Evolutionary conservation across 35 echinoderm and acorn worm genomes (phyloP).

Genomic region (Lytechinus variegatus): DNA sequence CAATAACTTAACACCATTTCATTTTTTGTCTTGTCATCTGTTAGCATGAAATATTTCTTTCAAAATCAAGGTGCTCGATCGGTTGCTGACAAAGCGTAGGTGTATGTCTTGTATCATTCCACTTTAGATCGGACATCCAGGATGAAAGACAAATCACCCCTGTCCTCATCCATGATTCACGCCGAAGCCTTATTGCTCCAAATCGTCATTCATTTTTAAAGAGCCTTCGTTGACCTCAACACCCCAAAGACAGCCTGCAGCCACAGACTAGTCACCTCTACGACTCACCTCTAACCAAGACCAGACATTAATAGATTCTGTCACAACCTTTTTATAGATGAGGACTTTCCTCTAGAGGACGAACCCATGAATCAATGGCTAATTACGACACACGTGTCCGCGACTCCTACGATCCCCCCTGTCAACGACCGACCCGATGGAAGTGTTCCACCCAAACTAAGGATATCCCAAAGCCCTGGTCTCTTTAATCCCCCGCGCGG

Average conservation of each 20-base stretch:
- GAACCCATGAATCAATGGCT: slow-evolving; percentile 37
- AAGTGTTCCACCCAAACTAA: background rate
- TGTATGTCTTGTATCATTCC: background rate
- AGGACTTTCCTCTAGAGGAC: slow-evolving; percentile 12
- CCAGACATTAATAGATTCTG: slow-evolving; percentile 38
- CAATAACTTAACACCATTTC: no score
- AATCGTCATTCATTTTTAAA: background rate
- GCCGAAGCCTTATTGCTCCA: background rate
- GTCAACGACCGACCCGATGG: background rate
- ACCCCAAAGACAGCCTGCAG: background rate
- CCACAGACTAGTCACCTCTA: background rate
- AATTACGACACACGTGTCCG: slow-evolving; percentile 17
- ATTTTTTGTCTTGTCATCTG: no score
- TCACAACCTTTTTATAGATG: slow-evolving; percentile 1
- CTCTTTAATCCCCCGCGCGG: background rate
- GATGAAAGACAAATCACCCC: background rate
- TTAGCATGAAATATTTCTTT: no score
- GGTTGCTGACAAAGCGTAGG: background rate
- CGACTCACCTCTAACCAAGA: background rate
- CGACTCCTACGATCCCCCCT: background rate
- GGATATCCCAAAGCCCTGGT: background rate
- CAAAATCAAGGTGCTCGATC: background rate
- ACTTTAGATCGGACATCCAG: background rate
- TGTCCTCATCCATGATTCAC: background rate
- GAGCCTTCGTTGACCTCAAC: background rate